These are phyloP conservation scores for Dryobotodes eremita DNA, from an alignment of 2,888 invertebrate genomes.

Conservation along the genomic window DNA sequence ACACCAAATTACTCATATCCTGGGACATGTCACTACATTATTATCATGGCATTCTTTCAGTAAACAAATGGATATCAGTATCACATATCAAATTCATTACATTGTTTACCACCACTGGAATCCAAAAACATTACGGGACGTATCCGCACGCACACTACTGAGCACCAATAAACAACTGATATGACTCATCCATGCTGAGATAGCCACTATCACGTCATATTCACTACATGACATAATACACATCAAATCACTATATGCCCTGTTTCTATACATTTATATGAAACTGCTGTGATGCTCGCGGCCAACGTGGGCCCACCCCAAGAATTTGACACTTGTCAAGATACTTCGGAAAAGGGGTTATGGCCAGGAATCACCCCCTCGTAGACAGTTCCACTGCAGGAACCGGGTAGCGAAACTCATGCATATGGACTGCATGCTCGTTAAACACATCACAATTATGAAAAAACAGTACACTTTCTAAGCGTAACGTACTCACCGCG, in stretches of 20 bases:
- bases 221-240: conserved; percentile 74
- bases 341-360: conserved; percentile 85
- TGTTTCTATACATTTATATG: conserved; percentile 62
- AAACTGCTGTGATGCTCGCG: conserved; percentile 70
- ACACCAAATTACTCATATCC: conserved; percentile 73
- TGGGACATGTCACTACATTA: conserved; percentile 60
- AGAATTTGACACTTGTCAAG: conserved; percentile 88
- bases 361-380: conserved; percentile 75
- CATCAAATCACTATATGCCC: conserved; percentile 67
- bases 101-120: conserved; percentile 84
- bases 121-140: conserved; percentile 85
- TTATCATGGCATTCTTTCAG: conserved; percentile 58
- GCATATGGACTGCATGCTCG: conserved; percentile 69
- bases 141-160: conserved; percentile 84
- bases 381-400: conserved; percentile 66
- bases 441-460: conserved; percentile 78
- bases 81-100: conserved; percentile 71
- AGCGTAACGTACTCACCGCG: conserved; percentile 95
- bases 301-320: conserved; percentile 90
- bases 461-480: conserved; percentile 89
- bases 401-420: conserved; percentile 63
- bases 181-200: conserved; percentile 88
- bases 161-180: conserved; percentile 82
- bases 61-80: conserved; percentile 62
- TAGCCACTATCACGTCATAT: conserved; percentile 85